Conservation (phyloP, 1,140 invertebrate genomes). For the Micrasema minimum region DNA sequence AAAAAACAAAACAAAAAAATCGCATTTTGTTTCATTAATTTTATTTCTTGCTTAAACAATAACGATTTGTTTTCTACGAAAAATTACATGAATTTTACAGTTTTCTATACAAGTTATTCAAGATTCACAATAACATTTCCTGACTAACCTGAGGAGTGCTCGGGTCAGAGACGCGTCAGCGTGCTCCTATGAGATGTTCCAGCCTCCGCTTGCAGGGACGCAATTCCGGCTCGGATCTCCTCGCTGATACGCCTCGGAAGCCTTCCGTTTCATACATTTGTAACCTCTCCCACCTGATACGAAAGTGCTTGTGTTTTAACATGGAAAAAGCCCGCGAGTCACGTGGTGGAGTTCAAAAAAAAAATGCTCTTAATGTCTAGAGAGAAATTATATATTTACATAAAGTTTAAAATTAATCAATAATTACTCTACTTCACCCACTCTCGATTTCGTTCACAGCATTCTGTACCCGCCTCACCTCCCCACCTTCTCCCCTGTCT, state of each 20-base stretch:
- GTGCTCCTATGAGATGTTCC: slow-evolving; percentile 93
- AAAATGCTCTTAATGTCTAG: slow-evolving; percentile 1
- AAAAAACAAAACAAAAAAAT: too few relatives aligned
- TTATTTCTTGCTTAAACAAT: too few relatives aligned
- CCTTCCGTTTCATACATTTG: slow-evolving; percentile 93
- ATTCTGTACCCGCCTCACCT: slow-evolving; percentile 88
- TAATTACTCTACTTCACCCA: too few relatives aligned
- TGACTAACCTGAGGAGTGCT: slow-evolving; percentile 56
- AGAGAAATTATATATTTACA: not conserved
- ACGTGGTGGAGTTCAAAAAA: too few relatives aligned
- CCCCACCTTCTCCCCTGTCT: too few relatives aligned
- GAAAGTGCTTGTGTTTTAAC: too few relatives aligned
- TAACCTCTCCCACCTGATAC: slow-evolving; percentile 82
- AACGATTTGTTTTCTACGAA: not conserved
- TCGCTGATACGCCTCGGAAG: slow-evolving; percentile 92
- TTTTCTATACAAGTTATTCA: too few relatives aligned
- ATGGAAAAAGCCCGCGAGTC: too few relatives aligned
- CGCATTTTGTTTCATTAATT: too few relatives aligned
- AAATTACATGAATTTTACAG: not conserved
- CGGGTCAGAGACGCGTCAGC: slow-evolving; percentile 58
- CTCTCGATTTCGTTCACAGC: slow-evolving; percentile 85
- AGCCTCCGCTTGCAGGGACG: slow-evolving; percentile 88
- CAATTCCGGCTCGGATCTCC: slow-evolving; percentile 87
- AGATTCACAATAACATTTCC: too few relatives aligned
- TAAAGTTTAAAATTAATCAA: not conserved